Base-by-base conservation (phyloP, 2,113 vertebrate genomes). In the Stomatorhinus ivindoensis region DNA sequence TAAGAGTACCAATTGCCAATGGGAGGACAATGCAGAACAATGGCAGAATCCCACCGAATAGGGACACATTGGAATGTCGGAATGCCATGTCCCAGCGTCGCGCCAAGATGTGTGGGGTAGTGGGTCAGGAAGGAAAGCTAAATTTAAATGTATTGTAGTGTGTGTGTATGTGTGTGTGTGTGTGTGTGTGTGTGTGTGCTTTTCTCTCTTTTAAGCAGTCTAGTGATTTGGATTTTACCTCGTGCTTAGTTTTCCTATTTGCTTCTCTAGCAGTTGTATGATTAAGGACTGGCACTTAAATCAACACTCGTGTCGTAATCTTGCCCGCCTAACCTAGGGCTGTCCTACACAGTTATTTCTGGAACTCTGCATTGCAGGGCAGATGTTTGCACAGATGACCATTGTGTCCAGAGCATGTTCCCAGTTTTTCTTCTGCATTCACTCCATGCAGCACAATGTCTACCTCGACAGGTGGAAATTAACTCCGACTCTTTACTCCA, bases 21-120 rank as follows among this genome's bases (percentile, higher is more conserved):
- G 58, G 90, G 27, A 91, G 91, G 91, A 89, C 92, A 86, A 76
- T 47, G 31, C 87, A 90, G 90, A 91, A 92, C 92, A 93, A 91
- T 92, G 88, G 87, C 44, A 80, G 24, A 42, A 17, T 80, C 73
- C 35, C 35, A 0, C 50, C 35, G 19, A 76, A 87, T 84, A 76
- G 88, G 21, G 85, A 84, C 87, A 86, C 24, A 5, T 24, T 19
- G 15, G 88, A 42, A 76, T 88, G 46, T 69, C 61, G 44, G 21
- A 48, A 46, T 76, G 61, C 87, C n/a, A n/a, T 2, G 42, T 10
- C 3, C 27, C 31, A 19, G 35, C 5, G 2, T 50, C 47, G 4
- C 24, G 3, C n/a, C 24, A 47, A 27, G 46, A n/a, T 48, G 55
- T 42, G 87, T 88, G 42, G 35, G 10, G 46, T 73, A 35, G 39